These are phyloP conservation scores for Drosophila kurseongensis DNA, from an alignment of 1,140 invertebrate species.

Conservation along the genomic window DNA sequence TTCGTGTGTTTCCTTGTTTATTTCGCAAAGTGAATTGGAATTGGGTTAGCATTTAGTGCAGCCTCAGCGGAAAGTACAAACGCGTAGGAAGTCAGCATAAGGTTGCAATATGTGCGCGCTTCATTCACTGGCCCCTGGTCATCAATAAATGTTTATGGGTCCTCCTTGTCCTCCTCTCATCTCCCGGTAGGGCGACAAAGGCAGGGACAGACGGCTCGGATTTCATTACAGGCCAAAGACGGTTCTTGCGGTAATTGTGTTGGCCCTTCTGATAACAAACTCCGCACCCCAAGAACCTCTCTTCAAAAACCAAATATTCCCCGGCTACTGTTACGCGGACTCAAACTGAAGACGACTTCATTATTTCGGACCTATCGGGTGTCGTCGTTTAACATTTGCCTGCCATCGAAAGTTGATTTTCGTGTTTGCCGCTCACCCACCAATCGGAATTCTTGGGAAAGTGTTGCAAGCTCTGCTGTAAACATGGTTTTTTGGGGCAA, in stretches of 20 bases:
- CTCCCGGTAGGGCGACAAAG: conserved; percentile 3
- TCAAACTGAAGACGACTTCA: conserved; percentile 50
- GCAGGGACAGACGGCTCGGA: conserved; percentile 18
- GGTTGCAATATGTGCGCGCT: conserved; percentile 59
- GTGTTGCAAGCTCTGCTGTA: conserved; percentile 66
- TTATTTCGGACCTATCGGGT: conserved; percentile 43
- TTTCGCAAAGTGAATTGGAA: conserved; percentile 41
- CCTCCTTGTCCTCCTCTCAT: background rate
- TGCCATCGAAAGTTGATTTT: conserved; percentile 76
- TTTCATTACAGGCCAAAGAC: conserved; percentile 62
- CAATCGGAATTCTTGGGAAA: conserved; percentile 65
- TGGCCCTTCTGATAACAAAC: conserved; percentile 15
- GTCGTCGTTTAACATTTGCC: conserved; percentile 40
- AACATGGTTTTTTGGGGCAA: conserved; percentile 39
- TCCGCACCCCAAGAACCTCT: conserved; percentile 10
- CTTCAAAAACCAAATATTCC: conserved; percentile 54
- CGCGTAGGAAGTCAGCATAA: conserved; percentile 50
- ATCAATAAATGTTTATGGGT: conserved; percentile 55
- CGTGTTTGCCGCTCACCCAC: conserved; percentile 45
- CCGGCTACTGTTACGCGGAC: conserved; percentile 67
- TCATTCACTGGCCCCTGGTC: conserved; percentile 42
- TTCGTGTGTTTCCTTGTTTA: conserved; percentile 38
- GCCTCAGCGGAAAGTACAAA: conserved; percentile 46
- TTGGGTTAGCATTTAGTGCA: conserved; percentile 62
- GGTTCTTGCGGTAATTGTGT: conserved; percentile 61